These are phyloP conservation scores for Heliconius ethilla DNA, from an alignment of 2,888 invertebrate genomes.

Conservation along the genomic window DNA sequence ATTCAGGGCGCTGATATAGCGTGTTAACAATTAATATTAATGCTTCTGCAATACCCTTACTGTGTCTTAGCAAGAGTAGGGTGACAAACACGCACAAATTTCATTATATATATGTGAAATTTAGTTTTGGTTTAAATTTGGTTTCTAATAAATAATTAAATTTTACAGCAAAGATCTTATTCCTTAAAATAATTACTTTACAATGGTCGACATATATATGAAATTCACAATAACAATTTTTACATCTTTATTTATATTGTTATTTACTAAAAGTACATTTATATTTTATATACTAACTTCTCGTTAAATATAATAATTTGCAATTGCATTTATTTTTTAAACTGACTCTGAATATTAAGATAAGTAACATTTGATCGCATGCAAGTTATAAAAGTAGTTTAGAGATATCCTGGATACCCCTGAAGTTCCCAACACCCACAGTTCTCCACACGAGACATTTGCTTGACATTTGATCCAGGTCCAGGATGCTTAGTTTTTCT, in stretches of 20 bases:
- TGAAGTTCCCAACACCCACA: too few relatives aligned
- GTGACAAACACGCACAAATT: not conserved
- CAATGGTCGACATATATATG: not conserved
- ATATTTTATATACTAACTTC: not conserved
- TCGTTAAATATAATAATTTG: not conserved
- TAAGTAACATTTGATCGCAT: constrained; percentile 1
- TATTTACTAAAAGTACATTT: not conserved
- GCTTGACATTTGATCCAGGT: not conserved
- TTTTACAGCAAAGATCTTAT: not conserved
- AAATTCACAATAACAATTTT: constrained; percentile 9
- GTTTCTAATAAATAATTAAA: not conserved
- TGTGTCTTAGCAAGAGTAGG: too few relatives aligned
- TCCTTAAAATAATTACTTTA: not conserved
- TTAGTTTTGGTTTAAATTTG: too few relatives aligned
- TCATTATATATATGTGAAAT: too few relatives aligned
- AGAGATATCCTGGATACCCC: not conserved
- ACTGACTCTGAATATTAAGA: not conserved
- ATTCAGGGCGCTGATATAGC: too few relatives aligned
- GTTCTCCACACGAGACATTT: not conserved
- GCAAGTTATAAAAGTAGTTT: not conserved
- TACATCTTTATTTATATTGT: not conserved
- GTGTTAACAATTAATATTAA: too few relatives aligned
- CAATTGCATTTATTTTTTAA: constrained; percentile 12
- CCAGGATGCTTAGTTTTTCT: constrained; percentile 1
- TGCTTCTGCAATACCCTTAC: too few relatives aligned